phyloP scores from a whole-genome alignment of 2,888 invertebrate species.

The Lamproptera curius region DNA sequence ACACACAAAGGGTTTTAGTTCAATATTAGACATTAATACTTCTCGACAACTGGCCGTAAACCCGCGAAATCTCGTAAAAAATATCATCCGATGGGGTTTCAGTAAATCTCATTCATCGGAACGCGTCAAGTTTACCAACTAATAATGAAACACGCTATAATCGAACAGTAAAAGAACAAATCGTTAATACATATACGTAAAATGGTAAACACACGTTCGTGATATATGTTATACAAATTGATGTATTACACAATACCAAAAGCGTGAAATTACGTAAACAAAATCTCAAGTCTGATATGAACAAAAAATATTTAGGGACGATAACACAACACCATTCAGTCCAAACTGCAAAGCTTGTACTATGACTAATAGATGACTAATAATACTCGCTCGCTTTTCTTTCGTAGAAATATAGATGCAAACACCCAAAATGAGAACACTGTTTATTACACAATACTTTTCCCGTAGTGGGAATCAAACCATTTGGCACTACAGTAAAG shows the following conservation, averaged over 20 bases:
- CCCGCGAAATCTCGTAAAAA: slow-evolving; percentile 17
- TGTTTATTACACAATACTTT: too few relatives aligned
- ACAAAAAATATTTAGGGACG: too few relatives aligned
- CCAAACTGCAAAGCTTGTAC: too few relatives aligned
- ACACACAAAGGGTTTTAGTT: not conserved
- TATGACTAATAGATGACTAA: too few relatives aligned
- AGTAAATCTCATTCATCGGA: slow-evolving; percentile 4
- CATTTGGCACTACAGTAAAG: too few relatives aligned
- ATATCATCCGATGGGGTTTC: slow-evolving; percentile 2
- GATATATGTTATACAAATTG: slow-evolving; percentile 37
- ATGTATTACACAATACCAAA: not conserved
- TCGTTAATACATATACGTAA: slow-evolving; percentile 37
- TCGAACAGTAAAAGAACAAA: slow-evolving; percentile 12
- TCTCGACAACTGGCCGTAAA: slow-evolving; percentile 10
- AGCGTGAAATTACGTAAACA: too few relatives aligned
- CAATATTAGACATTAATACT: not conserved
- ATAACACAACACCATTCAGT: too few relatives aligned
- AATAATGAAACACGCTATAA: slow-evolving; percentile 7
- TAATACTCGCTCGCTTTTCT: too few relatives aligned
- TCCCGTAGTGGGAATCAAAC: too few relatives aligned
- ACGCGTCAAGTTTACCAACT: slow-evolving; percentile 3
- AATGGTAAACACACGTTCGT: slow-evolving; percentile 51
- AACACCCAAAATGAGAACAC: too few relatives aligned
- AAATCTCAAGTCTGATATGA: too few relatives aligned
- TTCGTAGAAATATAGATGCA: too few relatives aligned